Evolutionary conservation across 2,797 vertebrate genomes (phyloP).

Genomic region (Typhlichthys eigenmanni): DNA sequence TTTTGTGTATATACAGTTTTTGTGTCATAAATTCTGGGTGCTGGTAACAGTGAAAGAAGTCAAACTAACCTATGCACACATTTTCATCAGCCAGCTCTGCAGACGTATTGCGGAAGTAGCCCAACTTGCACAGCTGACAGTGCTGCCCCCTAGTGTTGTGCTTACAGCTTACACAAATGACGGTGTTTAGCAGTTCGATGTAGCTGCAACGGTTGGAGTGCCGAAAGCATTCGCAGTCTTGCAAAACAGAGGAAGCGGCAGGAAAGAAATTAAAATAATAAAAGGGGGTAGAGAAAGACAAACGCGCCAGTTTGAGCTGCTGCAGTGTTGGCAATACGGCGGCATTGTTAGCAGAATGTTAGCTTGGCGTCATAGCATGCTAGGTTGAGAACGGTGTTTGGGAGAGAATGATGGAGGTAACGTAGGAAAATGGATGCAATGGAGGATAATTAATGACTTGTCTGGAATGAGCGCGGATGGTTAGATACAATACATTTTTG

Average conservation of each 20-base stretch:
- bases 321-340: slow-evolving; percentile 57
- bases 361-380: slow-evolving; percentile 84
- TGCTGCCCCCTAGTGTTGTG: slow-evolving; percentile 99
- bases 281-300: not conserved
- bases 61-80: slow-evolving; percentile 99
- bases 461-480: slow-evolving; percentile 57
- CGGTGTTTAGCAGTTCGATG: slow-evolving; percentile 98
- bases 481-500: slow-evolving; percentile 35
- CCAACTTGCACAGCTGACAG: slow-evolving; percentile 98
- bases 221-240: slow-evolving; percentile 99
- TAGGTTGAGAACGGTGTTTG: slow-evolving; percentile 57
- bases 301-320: slow-evolving; percentile 31
- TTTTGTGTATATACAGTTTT: slow-evolving; percentile 1
- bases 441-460: slow-evolving; percentile 40
- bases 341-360: slow-evolving; percentile 64
- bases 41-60: slow-evolving; percentile 34
- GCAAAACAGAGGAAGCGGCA: slow-evolving; percentile 88
- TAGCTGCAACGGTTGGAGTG: slow-evolving; percentile 99
- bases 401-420: not conserved
- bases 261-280: slow-evolving; percentile 5
- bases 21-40: slow-evolving; percentile 30
- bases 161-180: slow-evolving; percentile 99
- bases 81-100: slow-evolving; percentile 98
- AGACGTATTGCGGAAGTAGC: slow-evolving; percentile 98
- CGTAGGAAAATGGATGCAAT: slow-evolving; percentile 45